Evolutionary conservation across 2,888 invertebrate genomes (phyloP).

Genomic region (Argyra leucocephala): DNA sequence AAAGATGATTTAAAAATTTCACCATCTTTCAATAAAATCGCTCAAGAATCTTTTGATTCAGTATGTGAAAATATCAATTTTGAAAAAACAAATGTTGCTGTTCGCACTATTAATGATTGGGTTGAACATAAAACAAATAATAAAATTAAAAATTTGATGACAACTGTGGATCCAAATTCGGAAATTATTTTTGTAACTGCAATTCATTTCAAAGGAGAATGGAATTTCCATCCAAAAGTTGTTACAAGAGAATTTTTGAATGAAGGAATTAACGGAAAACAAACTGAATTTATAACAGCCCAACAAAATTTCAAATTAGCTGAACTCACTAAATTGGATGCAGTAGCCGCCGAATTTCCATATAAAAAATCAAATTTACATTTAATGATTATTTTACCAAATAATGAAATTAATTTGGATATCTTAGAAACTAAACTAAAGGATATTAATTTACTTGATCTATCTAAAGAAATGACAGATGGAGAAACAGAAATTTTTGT

Average conservation of each 20-base stretch:
- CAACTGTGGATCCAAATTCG: slow-evolving; percentile 47
- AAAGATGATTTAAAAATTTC: slow-evolving; percentile 50
- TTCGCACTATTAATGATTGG: slow-evolving; percentile 66
- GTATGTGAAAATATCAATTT: slow-evolving; percentile 58
- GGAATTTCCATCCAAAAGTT: slow-evolving; percentile 58
- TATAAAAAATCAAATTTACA: slow-evolving; percentile 60
- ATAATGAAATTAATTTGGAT: slow-evolving; percentile 55
- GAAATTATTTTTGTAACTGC: slow-evolving; percentile 73
- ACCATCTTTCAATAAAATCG: slow-evolving; percentile 48
- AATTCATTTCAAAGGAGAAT: slow-evolving; percentile 74
- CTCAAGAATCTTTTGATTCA: slow-evolving; percentile 55
- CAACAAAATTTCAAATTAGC: slow-evolving; percentile 31
- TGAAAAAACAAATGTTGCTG: slow-evolving; percentile 43
- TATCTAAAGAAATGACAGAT: slow-evolving; percentile 44
- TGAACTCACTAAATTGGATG: slow-evolving; percentile 28
- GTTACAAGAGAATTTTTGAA: slow-evolving; percentile 54
- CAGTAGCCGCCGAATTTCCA: slow-evolving; percentile 52
- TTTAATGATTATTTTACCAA: slow-evolving; percentile 68
- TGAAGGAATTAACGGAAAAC: slow-evolving; percentile 46
- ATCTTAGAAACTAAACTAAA: slow-evolving; percentile 55
- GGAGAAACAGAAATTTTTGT: slow-evolving; percentile 52
- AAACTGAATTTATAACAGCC: slow-evolving; percentile 62
- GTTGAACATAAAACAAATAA: slow-evolving; percentile 67
- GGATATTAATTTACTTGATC: slow-evolving; percentile 46
- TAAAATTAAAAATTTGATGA: slow-evolving; percentile 70